Evolutionary conservation across 2,113 vertebrate species (phyloP), one percentile per base, ranked within the genome.

Genomic region (Thunnus thynnus): DNA sequence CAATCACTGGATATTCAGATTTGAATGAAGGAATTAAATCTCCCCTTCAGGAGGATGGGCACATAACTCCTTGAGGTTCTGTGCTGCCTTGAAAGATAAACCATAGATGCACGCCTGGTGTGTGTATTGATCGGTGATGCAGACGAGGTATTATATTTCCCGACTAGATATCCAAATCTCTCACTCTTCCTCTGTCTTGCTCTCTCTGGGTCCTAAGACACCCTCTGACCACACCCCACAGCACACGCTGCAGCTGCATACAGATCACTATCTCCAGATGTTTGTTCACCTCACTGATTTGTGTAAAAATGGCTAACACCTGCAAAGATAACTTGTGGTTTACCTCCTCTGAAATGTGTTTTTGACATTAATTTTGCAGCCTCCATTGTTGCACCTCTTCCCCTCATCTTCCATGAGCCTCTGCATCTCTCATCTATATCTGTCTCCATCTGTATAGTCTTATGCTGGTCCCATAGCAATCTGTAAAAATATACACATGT

Each of bases 101-200:
- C 20, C 16, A 41, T 57, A 65, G 70, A 78, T 69, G 66, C 71
- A 27, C 2, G 41, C 6, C 66, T 30, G 1, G 63, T 68, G 68
- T 81, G 83, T 57, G 9, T 82, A 91, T 89, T 25, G 90, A 92
- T 90, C 30, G 51, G 22, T 82, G 78, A 82, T 56, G 78, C 82
- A 78, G 63, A 48, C 32, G 5, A 81, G 70, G 82, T 80, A 69
- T 86, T 89, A 73, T 65, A 68, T 93, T 91, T 86, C 91, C 83
- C 32, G 10, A 47, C 32, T 55, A 47, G 66, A 88, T 88, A 64
- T 85, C 46, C 67, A 76, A 64, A 80, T 85, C 54, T 71, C 70
- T 79, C 2, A 1, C 62, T 51, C 41, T 78, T 68, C 54, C 48
- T 76, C 44, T 20, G 57, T 44, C 30, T 63, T 46, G 18, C 63